Evolutionary conservation across 2,888 invertebrate genomes (phyloP).

Genomic region (Clistopyga incitator): DNA sequence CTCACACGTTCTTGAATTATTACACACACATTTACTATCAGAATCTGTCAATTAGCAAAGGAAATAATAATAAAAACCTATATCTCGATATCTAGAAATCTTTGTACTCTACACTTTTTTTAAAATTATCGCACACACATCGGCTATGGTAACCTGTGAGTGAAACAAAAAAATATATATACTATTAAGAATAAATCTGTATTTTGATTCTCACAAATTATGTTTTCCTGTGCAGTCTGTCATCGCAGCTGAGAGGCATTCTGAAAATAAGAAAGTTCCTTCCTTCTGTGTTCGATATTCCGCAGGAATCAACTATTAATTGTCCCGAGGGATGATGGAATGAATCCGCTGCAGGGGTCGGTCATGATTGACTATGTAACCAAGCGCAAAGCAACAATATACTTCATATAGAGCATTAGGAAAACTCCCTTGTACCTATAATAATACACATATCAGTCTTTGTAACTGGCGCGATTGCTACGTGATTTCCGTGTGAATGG

Average conservation of each 20-base stretch:
- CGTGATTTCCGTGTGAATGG: conserved; percentile 77
- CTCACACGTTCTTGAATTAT: too few species aligned
- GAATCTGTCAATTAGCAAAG: too few species aligned
- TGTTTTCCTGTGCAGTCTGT: not conserved
- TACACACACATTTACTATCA: too few species aligned
- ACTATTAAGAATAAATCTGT: not conserved
- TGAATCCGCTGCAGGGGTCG: conserved; percentile 4
- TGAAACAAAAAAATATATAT: too few species aligned
- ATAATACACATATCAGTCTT: conserved; percentile 14
- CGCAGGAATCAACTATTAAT: conserved; percentile 23
- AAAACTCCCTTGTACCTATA: conserved; percentile 10
- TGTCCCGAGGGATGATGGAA: conserved; percentile 13
- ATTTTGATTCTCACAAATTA: not conserved
- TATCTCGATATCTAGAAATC: too few species aligned
- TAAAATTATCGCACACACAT: too few species aligned
- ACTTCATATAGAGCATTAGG: not conserved
- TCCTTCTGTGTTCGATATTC: not conserved
- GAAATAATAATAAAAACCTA: too few species aligned
- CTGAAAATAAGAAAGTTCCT: not conserved
- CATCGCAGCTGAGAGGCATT: not conserved
- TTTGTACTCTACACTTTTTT: too few species aligned
- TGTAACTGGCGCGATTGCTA: conserved; percentile 53
- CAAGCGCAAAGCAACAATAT: conserved; percentile 13
- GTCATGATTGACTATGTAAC: conserved; percentile 22
- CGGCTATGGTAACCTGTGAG: too few species aligned